Evolutionary conservation across 2,113 vertebrate genomes (phyloP).

Genomic region (Neotoma lepida): DNA sequence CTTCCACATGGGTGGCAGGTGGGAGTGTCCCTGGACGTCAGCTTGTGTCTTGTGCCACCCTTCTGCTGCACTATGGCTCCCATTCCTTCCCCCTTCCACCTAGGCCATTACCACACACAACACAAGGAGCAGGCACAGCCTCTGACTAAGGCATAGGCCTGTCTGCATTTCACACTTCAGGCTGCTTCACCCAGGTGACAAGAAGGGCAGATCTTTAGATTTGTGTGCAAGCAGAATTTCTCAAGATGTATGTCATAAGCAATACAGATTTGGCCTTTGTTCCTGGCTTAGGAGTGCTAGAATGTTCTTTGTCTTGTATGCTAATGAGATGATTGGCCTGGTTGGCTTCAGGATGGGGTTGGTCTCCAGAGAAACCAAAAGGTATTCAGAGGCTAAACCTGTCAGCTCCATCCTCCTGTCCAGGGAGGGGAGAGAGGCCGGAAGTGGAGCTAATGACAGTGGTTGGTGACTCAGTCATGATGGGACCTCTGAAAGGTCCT

Average conservation of each 20-base stretch:
- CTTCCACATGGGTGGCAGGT: background rate
- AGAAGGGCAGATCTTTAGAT: background rate
- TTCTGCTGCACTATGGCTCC: background rate
- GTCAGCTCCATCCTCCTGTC: background rate
- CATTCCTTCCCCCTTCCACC: background rate
- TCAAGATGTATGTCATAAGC: background rate
- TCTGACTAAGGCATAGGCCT: background rate
- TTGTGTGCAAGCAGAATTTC: background rate
- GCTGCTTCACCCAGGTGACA: background rate
- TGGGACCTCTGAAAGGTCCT: background rate
- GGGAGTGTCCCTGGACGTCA: constrained; percentile 36
- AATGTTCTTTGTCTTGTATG: background rate
- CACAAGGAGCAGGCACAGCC: background rate
- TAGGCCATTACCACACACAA: background rate
- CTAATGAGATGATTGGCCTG: background rate
- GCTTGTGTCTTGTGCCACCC: background rate
- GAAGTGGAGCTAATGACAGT: background rate
- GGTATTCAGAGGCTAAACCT: background rate
- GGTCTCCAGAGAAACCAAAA: background rate
- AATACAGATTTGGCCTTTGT: background rate
- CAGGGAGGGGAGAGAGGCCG: background rate
- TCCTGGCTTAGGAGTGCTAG: background rate
- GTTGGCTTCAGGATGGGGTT: background rate
- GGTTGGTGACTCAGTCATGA: background rate
- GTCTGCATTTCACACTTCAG: background rate